Evolutionary conservation across 2,797 vertebrate species (phyloP), one percentile per base, ranked within the genome.

Genomic region (Hybognathus amarus): DNA sequence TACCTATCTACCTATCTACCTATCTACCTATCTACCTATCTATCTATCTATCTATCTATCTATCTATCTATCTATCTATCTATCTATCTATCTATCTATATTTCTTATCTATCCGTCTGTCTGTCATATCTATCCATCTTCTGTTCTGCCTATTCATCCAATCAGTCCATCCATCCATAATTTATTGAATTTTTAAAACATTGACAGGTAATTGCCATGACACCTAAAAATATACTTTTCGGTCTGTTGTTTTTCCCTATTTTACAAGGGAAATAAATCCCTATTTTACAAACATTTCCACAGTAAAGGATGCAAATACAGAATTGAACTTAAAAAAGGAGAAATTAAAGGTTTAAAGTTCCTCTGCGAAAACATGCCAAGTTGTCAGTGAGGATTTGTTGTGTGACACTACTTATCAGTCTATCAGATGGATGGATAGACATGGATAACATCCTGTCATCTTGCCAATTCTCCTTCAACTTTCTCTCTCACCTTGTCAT

Each of bases 401-500:
- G 24, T 69, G 67, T 30, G n/a, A 63, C 45, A 22, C 5, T 12
- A 6, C 78, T 45, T 45, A 47, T 64, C 40, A 22, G 24, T 47
- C 11, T n/a, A 36, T 79, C 78, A 45, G 56, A 81, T 27, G 24
- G 79, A 61, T 61, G 36, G 64, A 74, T 33, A n/a, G 40, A 67
- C 56, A 74, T 33, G 30, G 30, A 33, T 30, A 83, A n/a, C 76
- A 61, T 75, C 66, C 24, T 80, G 64, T 42, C 42, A 86, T 50
- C 42, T 50, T 80, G 17, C 24, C 27, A 36, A 70, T 38, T 86
- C 27, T 87, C 88, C 87, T 36, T 80, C 76, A 80, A 82, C 86
- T 80, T 80, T 56, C 59, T 42, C 83, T 75, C 38, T 66, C 47
- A 83, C 70, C 77, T 77, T 83, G 54, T 83, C 54, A 83, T 76